phyloP scores from a whole-genome alignment of 2,113 vertebrate genomes.

The Capra hircus region DNA sequence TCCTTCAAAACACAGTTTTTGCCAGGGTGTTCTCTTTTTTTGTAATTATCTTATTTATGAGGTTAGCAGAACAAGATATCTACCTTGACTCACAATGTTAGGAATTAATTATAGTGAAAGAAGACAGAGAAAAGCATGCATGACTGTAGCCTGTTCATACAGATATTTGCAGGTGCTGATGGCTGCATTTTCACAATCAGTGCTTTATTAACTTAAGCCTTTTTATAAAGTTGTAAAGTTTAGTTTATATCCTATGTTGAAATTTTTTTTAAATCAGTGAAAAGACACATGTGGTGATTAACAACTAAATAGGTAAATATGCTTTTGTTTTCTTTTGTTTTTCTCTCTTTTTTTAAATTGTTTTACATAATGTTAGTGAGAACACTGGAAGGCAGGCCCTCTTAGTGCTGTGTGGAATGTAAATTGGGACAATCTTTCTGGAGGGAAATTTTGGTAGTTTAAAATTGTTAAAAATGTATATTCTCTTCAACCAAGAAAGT shows the following conservation, averaged over 20 bases:
- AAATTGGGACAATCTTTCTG: not conserved
- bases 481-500: not conserved
- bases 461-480: not conserved
- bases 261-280: not conserved
- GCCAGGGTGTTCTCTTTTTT: accelerated
- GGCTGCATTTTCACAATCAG: not conserved
- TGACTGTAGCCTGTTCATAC: not conserved
- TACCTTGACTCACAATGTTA: not conserved
- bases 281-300: not conserved
- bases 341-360: not conserved
- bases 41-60: not conserved
- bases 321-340: not conserved
- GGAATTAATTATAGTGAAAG: not conserved
- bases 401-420: not conserved
- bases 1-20: not conserved
- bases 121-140: not conserved
- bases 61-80: not conserved
- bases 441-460: not conserved
- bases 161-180: not conserved
- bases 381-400: not conserved
- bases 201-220: not conserved
- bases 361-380: not conserved
- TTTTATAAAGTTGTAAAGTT: not conserved
- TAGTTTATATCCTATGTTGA: not conserved
- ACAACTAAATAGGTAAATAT: not conserved